A percentile compares a stretch with the other conserved stretches of the same genome.
These are phyloP conservation scores for Pyrrhia umbra DNA, from an alignment of 2,888 invertebrate genomes.

Conservation along the genomic window DNA sequence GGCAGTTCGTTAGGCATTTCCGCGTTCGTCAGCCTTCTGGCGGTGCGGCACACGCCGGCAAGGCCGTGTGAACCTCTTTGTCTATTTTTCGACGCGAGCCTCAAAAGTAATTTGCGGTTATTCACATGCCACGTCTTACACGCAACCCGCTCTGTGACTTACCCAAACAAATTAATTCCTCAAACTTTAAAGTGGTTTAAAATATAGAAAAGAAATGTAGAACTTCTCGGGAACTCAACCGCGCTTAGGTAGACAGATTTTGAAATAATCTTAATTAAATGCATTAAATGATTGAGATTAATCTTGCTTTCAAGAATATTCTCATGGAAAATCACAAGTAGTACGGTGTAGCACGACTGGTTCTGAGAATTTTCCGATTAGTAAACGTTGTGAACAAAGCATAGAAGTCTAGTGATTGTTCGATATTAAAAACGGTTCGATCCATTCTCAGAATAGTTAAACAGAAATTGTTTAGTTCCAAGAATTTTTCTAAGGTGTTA, in stretches of 20 bases:
- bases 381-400: conserved; percentile 46
- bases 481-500: conserved; percentile 7
- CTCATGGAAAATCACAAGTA: conserved; percentile 33
- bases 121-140: conserved; percentile 56
- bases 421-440: conserved; percentile 15
- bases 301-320: conserved; percentile 4
- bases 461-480: not conserved
- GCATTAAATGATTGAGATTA: not conserved
- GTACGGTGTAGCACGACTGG: conserved; percentile 16
- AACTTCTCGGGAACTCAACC: not conserved
- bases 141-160: conserved; percentile 40
- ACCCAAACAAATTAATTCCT: conserved; percentile 27
- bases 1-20: conserved; percentile 82
- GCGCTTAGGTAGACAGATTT: not conserved
- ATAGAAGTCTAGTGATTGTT: conserved; percentile 47
- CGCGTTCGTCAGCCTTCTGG: conserved; percentile 81
- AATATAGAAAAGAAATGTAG: not conserved
- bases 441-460: conserved; percentile 37
- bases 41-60: conserved; percentile 80
- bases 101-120: conserved; percentile 62
- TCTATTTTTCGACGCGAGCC: conserved; percentile 76
- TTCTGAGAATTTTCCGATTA: conserved; percentile 47
- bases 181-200: conserved; percentile 2
- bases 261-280: not conserved
- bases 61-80: conserved; percentile 88